Evolutionary conservation across 1,140 invertebrate species (phyloP).

Genomic region (Batillaria attramentaria): DNA sequence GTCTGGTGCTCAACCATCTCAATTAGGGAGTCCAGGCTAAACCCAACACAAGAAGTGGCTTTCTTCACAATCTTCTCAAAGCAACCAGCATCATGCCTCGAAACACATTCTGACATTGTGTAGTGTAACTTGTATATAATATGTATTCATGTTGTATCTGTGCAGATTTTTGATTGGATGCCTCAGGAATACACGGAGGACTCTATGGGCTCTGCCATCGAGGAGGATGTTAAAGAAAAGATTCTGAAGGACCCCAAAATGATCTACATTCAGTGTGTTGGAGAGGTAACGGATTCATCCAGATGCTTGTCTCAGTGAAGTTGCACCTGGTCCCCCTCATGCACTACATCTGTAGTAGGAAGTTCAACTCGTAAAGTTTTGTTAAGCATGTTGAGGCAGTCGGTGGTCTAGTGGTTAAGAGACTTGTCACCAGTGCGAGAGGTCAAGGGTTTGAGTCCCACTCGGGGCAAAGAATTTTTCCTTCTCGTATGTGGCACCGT

Average conservation of each 20-base stretch:
- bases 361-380: too few relatives aligned
- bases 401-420: background rate
- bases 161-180: conserved; percentile 62
- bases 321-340: too few relatives aligned
- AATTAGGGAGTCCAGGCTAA: too few relatives aligned
- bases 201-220: conserved; percentile 38
- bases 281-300: conserved; percentile 48
- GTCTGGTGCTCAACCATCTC: background rate
- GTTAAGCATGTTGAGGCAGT: background rate
- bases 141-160: background rate
- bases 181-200: conserved; percentile 48
- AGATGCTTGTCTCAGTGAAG: background rate
- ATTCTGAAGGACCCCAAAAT: conserved; percentile 36
- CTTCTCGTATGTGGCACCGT: too few relatives aligned
- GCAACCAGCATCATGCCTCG: conserved; percentile 20
- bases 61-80: conserved; percentile 13
- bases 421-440: background rate
- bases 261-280: conserved; percentile 56
- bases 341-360: too few relatives aligned
- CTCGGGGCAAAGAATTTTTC: background rate
- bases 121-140: background rate
- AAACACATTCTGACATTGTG: conserved; percentile 6
- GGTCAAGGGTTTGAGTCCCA: background rate
- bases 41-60: too few relatives aligned
- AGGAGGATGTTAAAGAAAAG: conserved; percentile 20